phyloP scores from a whole-genome alignment of 2,797 vertebrate species.

The Chaenodraco wilsoni region DNA sequence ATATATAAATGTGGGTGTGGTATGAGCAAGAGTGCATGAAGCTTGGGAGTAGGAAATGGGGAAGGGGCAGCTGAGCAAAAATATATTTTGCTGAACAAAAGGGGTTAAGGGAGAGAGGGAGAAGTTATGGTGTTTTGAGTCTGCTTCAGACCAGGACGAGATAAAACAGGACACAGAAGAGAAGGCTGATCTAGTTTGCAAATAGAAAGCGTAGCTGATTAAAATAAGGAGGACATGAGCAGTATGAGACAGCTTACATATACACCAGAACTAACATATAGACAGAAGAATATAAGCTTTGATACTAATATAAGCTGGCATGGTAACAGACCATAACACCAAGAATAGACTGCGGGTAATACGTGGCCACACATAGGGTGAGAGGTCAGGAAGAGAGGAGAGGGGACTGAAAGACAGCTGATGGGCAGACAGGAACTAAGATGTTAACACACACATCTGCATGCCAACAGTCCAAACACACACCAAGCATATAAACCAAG shows the following conservation, averaged over 20 bases:
- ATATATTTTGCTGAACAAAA: not conserved
- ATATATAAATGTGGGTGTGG: no score
- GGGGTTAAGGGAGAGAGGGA: no score
- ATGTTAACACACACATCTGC: not conserved
- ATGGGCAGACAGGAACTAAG: not conserved
- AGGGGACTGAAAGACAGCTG: not conserved
- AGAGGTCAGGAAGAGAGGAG: slow-evolving; percentile 8
- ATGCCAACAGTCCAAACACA: not conserved
- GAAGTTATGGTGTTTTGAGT: not conserved
- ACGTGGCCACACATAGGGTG: not conserved
- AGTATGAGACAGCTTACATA: not conserved
- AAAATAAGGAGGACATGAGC: not conserved
- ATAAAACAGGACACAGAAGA: not conserved
- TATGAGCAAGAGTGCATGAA: no score
- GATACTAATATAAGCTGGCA: slow-evolving; percentile 47
- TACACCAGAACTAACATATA: slow-evolving; percentile 9
- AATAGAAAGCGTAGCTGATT: not conserved
- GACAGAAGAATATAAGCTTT: slow-evolving; percentile 13
- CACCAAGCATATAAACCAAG: not conserved
- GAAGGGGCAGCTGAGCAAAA: not conserved
- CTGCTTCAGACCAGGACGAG: not conserved
- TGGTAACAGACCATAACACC: slow-evolving; percentile 36
- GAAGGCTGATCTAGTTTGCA: not conserved
- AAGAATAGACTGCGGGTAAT: not conserved
- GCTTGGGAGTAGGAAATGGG: no score